Base-by-base conservation (phyloP, 2,888 invertebrate genomes). In the Oasisia sp. region DNA sequence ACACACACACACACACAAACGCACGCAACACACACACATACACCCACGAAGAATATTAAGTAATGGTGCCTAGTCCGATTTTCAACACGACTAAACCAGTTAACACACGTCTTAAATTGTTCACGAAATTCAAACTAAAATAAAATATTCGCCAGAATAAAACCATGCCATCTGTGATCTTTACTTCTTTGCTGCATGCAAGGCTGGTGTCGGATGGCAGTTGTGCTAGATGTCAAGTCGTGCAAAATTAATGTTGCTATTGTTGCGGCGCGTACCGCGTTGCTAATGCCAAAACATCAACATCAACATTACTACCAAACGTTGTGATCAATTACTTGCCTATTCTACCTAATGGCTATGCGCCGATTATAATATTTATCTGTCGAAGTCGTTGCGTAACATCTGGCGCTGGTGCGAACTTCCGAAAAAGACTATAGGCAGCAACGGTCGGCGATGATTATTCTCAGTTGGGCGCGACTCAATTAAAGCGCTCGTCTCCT, bases 391-490 rank as follows among this genome's bases (percentile, higher is more conserved):
- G 74, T 74, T 74, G 74, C 74, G 27, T 74, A 74, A 74, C 74
- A 74, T 74, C 74, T 74, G 74, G 74, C 14, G 74, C 74, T 19
- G 74, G 27, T n/a, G 74, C 74, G 27, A 74, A 74, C 74, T 2
- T 74, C 74, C 27, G 74, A 74, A 74, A 74, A 74, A 74, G 74
- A 74, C 74, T 74, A 19, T 74, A 74, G 74, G 74, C 74, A n/a
- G 74, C 27, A 74, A 19, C 27, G 74, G 27, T 74, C 19, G 74
- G 74, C 74, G 74, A 74, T 74, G 74, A 74, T 74, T 74, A 74
- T 74, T 74, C 74, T 74, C 74, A 74, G 74, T 74, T 27, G 74
- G 74, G 74, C 74, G 74, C 74, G 74, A 74, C 74, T 74, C 74
- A 74, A 74, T 74, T 74, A 74, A 74, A 74, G 74, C 74, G 74